Evolutionary conservation across 2,888 invertebrate genomes (phyloP), one percentile per base, ranked within the genome.

Genomic region (Volucella inflata): DNA sequence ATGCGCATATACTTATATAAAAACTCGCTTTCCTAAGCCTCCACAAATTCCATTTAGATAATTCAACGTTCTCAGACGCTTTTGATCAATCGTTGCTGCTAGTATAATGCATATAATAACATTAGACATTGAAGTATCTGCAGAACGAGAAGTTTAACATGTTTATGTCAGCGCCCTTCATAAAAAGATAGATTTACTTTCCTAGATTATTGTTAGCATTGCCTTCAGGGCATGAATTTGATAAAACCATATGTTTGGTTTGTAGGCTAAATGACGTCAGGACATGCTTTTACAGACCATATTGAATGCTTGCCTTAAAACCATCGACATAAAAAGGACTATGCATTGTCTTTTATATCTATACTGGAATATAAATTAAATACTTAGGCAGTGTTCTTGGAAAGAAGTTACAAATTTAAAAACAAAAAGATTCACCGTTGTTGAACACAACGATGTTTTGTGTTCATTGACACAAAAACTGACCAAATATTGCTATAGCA

Each of bases 241-340:
- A 46, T 10, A 21, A n/a, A 11, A 72, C 78, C 82, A 83, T 83
- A 83, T 83, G 82, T 55, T 72, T 55, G n/a, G 36, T 16, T 53
- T 65, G 12, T 30, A 14, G 10, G 36, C 36, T 62, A 44, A 68
- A 67, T 83, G 82, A 83, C 82, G 82, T 83, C 82, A 83, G 53
- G 16, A 50, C n/a, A 64, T 64, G 21, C 42, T 62, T 51, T 44
- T 42, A 12, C 55, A 21, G 14, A 62, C 60, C 78, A 78, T 78
- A 67, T 77, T 76, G 51, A 12, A 38, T 38, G 36, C 14, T 51
- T 60, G 12, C 2, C 11, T 64, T 38, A 3, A 30, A 65, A 59
- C 62, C 53, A 9, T 14, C 12, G 0, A 46, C 12, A 14, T 17
- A 51, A 51, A 11, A 51, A 8, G 9, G 14, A 16, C 4, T 51